A percentile compares a stretch with the other conserved stretches of the same genome.
Evolutionary conservation across 2,113 vertebrate genomes (phyloP).

Genomic region (Mustela lutreola): DNA sequence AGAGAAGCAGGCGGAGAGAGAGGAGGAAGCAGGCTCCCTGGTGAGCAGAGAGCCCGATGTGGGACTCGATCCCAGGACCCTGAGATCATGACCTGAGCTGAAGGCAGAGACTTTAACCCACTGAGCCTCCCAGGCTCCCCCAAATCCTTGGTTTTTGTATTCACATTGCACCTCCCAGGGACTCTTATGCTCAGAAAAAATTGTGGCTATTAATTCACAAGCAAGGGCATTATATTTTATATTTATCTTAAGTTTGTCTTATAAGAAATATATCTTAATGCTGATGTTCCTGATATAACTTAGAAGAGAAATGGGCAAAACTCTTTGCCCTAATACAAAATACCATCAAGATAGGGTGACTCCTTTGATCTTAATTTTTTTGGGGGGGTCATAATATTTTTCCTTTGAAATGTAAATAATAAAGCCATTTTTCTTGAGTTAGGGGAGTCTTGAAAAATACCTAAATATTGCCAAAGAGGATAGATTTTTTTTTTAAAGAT

Average conservation of each 20-base stretch:
- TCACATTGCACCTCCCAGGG: background rate
- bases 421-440: background rate
- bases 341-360: background rate
- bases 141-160: background rate
- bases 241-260: background rate
- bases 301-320: background rate
- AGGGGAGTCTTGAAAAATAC: background rate
- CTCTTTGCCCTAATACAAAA: background rate
- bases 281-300: background rate
- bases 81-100: no score
- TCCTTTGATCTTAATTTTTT: background rate
- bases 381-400: background rate
- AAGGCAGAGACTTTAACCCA: no score
- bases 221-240: background rate
- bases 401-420: background rate
- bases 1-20: no score
- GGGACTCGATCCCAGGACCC: no score
- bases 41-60: no score
- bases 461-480: background rate
- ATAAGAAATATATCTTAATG: background rate
- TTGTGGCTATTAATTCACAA: constrained; percentile 20
- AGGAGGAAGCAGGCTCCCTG: no score
- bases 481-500: no score
- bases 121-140: no score
- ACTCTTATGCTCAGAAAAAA: constrained; percentile 2